phyloP scores from a whole-genome alignment of 1,140 invertebrate species.

The Centruroides sculpturatus region DNA sequence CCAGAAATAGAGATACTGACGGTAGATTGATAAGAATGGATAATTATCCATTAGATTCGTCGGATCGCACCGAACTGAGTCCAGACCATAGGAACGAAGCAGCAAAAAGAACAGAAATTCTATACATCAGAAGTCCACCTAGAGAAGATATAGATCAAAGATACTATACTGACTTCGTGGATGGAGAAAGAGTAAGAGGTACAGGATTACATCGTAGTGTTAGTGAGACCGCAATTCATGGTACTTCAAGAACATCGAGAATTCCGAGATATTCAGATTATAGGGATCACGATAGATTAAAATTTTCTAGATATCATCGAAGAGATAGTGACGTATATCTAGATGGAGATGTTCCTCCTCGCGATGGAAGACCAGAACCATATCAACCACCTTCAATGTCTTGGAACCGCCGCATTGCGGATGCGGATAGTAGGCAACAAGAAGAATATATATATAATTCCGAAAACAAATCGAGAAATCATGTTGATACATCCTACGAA shows the following conservation, averaged over 20 bases:
- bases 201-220: slow-evolving; percentile 10
- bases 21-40: too few species aligned
- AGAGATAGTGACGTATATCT: slow-evolving; percentile 11
- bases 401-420: too few species aligned
- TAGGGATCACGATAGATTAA: not conserved
- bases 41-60: too few species aligned
- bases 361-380: not conserved
- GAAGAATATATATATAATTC: too few species aligned
- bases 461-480: too few species aligned
- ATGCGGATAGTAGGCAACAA: too few species aligned
- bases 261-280: not conserved
- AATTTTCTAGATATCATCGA: slow-evolving; percentile 6
- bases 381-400: too few species aligned
- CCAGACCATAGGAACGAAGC: not conserved
- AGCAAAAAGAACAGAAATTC: slow-evolving; percentile 10
- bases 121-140: slow-evolving; percentile 13
- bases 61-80: too few species aligned
- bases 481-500: too few species aligned
- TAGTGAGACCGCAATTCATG: slow-evolving; percentile 8
- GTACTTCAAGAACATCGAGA: not conserved
- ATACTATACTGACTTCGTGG: not conserved
- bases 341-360: slow-evolving; percentile 1
- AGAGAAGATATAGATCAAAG: slow-evolving; percentile 8
- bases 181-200: not conserved
- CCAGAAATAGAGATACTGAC: slow-evolving; percentile 4